phyloP scores from a whole-genome alignment of 2,113 vertebrate species.

The Notechis scutatus region DNA sequence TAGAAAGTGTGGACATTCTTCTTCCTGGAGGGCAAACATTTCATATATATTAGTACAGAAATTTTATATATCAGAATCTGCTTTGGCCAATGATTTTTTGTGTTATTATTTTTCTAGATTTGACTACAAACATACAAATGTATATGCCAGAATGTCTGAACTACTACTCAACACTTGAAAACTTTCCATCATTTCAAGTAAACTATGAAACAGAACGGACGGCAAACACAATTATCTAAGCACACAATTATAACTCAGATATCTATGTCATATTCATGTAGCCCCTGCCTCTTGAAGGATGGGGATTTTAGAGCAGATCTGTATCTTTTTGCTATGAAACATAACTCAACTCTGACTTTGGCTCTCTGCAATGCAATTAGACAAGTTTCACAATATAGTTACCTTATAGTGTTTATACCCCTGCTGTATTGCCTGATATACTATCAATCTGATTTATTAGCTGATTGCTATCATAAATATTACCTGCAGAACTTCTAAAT shows the following conservation, averaged over 20 bases:
- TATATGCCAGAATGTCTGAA: slow-evolving; percentile 65
- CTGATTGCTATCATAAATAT: not conserved
- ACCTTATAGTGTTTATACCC: not conserved
- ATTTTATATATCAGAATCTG: slow-evolving; percentile 31
- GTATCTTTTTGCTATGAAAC: not conserved
- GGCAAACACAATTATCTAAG: slow-evolving; percentile 22
- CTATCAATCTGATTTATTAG: not conserved
- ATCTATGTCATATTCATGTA: not conserved
- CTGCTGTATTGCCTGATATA: not conserved
- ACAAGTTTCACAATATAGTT: not conserved
- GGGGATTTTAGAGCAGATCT: not conserved
- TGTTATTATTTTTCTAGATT: slow-evolving; percentile 54
- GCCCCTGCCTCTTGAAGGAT: not conserved
- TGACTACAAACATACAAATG: slow-evolving; percentile 65
- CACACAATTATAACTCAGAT: not conserved
- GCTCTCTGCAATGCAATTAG: not conserved
- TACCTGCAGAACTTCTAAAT: not conserved
- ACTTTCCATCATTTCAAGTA: slow-evolving; percentile 46
- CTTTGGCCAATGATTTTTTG: slow-evolving; percentile 48
- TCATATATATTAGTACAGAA: slow-evolving; percentile 49
- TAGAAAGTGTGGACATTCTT: slow-evolving; percentile 87
- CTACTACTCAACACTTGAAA: slow-evolving; percentile 55
- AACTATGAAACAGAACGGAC: slow-evolving; percentile 53
- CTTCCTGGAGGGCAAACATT: slow-evolving; percentile 68
- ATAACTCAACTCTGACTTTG: not conserved